These are phyloP conservation scores for Meiosimyza platycephala DNA, from an alignment of 2,888 invertebrate species.

Conservation along the genomic window DNA sequence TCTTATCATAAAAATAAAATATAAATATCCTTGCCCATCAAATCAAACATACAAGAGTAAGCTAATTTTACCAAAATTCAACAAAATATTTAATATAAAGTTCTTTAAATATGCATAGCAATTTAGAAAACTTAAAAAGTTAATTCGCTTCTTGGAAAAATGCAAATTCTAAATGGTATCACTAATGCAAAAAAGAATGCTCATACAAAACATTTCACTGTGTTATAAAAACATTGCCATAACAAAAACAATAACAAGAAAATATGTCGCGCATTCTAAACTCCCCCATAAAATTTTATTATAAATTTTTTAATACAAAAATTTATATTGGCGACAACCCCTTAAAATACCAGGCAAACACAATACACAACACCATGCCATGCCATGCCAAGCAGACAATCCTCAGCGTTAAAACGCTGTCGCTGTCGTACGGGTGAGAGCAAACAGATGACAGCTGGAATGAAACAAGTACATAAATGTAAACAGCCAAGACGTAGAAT, in stretches of 20 bases:
- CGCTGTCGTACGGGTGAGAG: not conserved
- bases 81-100: too few species aligned
- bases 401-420: not conserved
- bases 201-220: too few species aligned
- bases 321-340: slow-evolving; percentile 5
- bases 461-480: not conserved
- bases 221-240: too few species aligned
- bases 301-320: not conserved
- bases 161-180: too few species aligned
- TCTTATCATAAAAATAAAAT: too few species aligned
- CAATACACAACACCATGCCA: too few species aligned
- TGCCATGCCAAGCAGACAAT: not conserved
- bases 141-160: not conserved
- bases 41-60: too few species aligned
- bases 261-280: not conserved
- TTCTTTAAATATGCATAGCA: too few species aligned
- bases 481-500: not conserved
- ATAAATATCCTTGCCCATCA: too few species aligned
- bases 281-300: slow-evolving; percentile 5
- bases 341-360: too few species aligned
- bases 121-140: not conserved
- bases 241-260: not conserved
- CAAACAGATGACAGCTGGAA: slow-evolving; percentile 1
- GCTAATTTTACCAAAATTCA: too few species aligned
- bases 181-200: not conserved